Base-by-base conservation (phyloP, 2,888 invertebrate genomes). In the Sinohyriopsis cumingii region DNA sequence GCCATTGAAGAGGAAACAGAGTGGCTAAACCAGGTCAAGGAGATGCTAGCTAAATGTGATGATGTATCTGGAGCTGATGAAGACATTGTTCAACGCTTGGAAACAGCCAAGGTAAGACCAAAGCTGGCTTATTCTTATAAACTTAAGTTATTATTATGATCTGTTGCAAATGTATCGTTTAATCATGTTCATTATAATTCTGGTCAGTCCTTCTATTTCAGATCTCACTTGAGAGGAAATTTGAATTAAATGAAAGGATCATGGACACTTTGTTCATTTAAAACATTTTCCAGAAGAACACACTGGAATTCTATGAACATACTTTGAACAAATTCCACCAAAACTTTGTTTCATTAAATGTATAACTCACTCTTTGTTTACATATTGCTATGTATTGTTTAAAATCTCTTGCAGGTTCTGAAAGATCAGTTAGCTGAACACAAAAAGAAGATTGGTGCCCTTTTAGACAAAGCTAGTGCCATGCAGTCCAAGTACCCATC, bases 21-120 rank as follows among this genome's bases (percentile, higher is more conserved):
- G 65, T 85, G 85, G 84, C 67, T 89, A 63, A 84, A 81, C 73
- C 68, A 82, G 33, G 73, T 86, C 56, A 84, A 85, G 56, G 87
- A 88, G 53, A 72, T 75, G 70, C 81, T 89, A 7, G 80, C 82
- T 18, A 81, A 85, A 67, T 85, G 84, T 76, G 87, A 87, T 68
- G 87, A 87, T 77, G 79, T 87, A 28, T 82, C 96, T 5, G 97
- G 97, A 0, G 95, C 95, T 80, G 96, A 96, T 84, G 92, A 93
- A 1, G 95, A 95, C 86, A 94, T 97, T 70, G 92, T 96, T 68
- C 93, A 94, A 78, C 93, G 96, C 68, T 91, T 97, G 3, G 92
- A 94, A 73, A 93, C 93, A 75, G 94, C 95, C 80, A 94, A 94
- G 86, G 92, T 89, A 72, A 67, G 75, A 54, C 5, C 15, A 22